A percentile compares a stretch with the other conserved stretches of the same genome.
These are phyloP conservation scores for Pyrochroa serraticornis DNA, from an alignment of 2,888 invertebrate genomes.

Conservation along the genomic window DNA sequence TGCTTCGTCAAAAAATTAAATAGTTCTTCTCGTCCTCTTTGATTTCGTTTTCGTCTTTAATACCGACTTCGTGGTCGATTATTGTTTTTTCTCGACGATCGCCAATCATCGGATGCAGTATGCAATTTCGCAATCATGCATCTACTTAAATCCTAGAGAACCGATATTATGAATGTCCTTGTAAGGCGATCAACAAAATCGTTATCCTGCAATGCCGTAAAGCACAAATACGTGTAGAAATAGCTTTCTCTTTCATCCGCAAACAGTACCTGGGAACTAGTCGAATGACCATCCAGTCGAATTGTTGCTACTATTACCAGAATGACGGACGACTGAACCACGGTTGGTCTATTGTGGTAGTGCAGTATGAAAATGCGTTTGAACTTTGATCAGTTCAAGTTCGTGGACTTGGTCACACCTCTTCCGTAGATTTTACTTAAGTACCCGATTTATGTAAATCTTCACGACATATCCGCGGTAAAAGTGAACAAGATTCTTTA, in stretches of 20 bases:
- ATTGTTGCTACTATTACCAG: no score
- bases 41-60: no score
- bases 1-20: no score
- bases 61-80: no score
- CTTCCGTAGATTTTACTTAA: not conserved
- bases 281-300: no score
- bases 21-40: no score
- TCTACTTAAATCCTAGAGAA: conserved; percentile 8
- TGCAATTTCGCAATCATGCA: conserved; percentile 7
- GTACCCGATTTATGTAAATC: no score
- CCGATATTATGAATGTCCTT: conserved; percentile 12
- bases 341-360: no score
- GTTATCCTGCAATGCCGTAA: conserved; percentile 1
- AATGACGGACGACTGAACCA: no score
- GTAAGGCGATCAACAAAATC: conserved; percentile 6
- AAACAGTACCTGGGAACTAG: not conserved
- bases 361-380: not conserved
- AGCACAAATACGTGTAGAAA: not conserved
- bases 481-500: no score
- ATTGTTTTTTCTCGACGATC: no score
- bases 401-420: not conserved
- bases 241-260: conserved; percentile 1
- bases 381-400: conserved; percentile 1
- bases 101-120: not conserved
- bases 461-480: no score